A percentile compares a stretch with the other conserved stretches of the same genome.
phyloP scores from a whole-genome alignment of 2,113 vertebrate species.

The Pluvianellus socialis region DNA sequence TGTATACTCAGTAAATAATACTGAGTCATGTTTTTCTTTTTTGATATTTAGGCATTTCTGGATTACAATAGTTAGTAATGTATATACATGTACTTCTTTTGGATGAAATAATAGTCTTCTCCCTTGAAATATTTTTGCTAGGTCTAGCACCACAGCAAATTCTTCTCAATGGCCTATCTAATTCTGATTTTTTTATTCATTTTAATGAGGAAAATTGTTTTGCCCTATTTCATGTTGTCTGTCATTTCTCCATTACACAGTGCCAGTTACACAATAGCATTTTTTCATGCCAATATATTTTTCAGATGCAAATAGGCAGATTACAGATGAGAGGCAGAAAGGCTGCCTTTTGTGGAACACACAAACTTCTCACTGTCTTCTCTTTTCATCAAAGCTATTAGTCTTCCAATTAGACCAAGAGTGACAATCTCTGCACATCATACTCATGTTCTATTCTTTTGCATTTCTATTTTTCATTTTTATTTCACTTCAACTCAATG shows the following conservation, averaged over 20 bases:
- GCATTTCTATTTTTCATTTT: background rate
- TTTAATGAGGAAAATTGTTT: background rate
- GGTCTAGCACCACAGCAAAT: background rate
- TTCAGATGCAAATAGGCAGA: background rate
- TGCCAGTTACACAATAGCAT: background rate
- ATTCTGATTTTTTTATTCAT: background rate
- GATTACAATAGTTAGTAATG: background rate
- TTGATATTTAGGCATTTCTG: background rate
- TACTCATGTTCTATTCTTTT: background rate
- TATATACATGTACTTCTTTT: background rate
- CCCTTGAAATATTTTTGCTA: background rate
- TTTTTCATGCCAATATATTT: background rate
- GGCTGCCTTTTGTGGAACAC: background rate
- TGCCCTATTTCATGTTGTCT: background rate
- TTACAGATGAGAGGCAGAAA: background rate
- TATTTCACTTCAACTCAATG: background rate
- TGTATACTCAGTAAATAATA: background rate
- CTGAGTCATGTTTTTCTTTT: fast-evolving
- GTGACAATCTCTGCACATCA: background rate
- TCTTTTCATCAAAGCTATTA: background rate
- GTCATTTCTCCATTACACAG: background rate
- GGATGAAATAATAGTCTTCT: background rate
- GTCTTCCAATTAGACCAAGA: background rate
- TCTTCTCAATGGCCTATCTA: background rate
- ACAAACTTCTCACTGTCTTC: background rate